Evolutionary conservation across 2,113 vertebrate genomes (phyloP).

Genomic region (Saguinus midas): DNA sequence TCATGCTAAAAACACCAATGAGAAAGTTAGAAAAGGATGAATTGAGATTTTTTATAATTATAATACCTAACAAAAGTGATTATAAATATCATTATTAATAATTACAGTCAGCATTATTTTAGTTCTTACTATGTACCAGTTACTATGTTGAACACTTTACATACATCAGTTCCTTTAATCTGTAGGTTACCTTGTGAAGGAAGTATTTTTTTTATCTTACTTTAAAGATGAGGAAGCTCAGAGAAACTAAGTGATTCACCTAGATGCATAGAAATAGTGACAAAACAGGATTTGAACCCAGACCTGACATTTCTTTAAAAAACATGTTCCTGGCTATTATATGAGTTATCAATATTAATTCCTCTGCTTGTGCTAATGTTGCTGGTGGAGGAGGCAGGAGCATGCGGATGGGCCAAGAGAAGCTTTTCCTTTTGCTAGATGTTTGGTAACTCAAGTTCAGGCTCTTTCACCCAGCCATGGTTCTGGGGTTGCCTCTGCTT

Average conservation of each 20-base stretch:
- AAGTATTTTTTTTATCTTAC: not conserved
- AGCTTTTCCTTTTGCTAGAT: not conserved
- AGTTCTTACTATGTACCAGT: not conserved
- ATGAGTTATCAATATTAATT: not conserved
- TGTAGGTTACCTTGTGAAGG: not conserved
- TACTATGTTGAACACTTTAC: not conserved
- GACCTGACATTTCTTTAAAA: not conserved
- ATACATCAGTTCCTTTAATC: not conserved
- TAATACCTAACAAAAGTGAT: not conserved
- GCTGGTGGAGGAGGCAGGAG: not conserved
- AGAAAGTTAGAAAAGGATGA: not conserved
- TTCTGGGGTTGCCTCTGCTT: not conserved
- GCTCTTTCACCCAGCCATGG: not conserved
- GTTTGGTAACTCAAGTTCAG: not conserved
- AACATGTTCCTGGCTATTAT: not conserved
- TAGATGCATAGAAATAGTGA: not conserved
- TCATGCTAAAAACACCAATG: not conserved
- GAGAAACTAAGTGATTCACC: not conserved
- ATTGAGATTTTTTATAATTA: not conserved
- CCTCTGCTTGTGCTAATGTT: not conserved
- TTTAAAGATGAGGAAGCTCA: not conserved
- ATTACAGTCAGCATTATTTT: not conserved
- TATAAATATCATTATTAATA: not conserved
- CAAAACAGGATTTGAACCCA: not conserved
- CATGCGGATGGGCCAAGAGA: not conserved